A percentile compares a stretch with the other conserved stretches of the same genome.
These are phyloP conservation scores for Mimas tiliae DNA, from an alignment of 2,888 invertebrate genomes.

Conservation along the genomic window DNA sequence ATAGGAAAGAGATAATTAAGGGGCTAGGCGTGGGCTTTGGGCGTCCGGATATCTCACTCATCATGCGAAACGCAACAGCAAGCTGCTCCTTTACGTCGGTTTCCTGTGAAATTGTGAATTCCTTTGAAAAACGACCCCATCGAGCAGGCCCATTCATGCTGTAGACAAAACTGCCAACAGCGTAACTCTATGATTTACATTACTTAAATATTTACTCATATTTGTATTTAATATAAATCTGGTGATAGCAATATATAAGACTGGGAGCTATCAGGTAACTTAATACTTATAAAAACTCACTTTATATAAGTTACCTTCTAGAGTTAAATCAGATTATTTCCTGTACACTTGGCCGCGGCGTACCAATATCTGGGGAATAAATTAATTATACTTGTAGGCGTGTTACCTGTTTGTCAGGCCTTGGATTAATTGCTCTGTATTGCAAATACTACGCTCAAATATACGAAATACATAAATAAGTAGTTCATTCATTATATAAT, in stretches of 20 bases:
- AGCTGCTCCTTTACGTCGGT: too few species aligned
- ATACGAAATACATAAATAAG: neutral
- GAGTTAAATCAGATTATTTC: neutral
- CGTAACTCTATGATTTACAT: neutral
- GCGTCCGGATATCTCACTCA: too few species aligned
- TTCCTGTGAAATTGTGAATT: too few species aligned
- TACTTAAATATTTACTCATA: neutral
- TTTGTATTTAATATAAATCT: neutral
- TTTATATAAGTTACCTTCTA: neutral
- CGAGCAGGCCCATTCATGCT: too few species aligned
- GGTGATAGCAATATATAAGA: too few species aligned
- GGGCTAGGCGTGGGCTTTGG: too few species aligned
- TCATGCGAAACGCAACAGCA: too few species aligned
- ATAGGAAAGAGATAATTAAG: too few species aligned
- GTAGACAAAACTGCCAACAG: too few species aligned
- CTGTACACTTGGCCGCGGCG: neutral
- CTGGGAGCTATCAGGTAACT: neutral
- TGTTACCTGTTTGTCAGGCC: constrained; percentile 11
- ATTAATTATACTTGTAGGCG: constrained; percentile 1
- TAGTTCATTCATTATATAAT: too few species aligned
- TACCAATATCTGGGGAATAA: neutral
- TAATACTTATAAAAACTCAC: neutral
- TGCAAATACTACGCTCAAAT: neutral
- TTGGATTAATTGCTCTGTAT: constrained; percentile 12
- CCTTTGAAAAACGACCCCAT: too few species aligned